Conservation (phyloP, 2,797 vertebrate species). For the Gephyroberyx darwinii region DNA sequence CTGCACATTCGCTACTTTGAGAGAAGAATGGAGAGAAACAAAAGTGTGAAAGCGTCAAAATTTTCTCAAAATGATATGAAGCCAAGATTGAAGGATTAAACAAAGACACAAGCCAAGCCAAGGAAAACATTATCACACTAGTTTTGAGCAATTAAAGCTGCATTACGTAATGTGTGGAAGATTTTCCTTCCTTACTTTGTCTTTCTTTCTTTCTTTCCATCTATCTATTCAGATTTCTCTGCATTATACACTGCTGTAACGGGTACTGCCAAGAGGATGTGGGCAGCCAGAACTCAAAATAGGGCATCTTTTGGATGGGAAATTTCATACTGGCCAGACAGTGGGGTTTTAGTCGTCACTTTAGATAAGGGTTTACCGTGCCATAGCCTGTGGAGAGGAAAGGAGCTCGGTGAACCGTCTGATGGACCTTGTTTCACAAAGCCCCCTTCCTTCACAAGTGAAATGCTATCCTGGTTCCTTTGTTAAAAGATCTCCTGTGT, state of each 20-base stretch:
- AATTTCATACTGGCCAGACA: constrained; percentile 31
- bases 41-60: constrained; percentile 10
- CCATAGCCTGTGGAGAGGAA: constrained; percentile 50
- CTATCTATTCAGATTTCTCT: background rate
- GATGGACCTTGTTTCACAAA: constrained; percentile 12
- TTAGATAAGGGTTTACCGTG: constrained; percentile 42
- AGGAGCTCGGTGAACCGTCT: background rate
- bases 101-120: constrained; percentile 29
- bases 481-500: background rate
- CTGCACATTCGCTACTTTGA: background rate
- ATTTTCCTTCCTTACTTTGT: background rate
- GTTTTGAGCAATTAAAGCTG: constrained; percentile 24
- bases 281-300: constrained; percentile 2
- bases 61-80: constrained; percentile 7
- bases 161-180: background rate
- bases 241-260: background rate
- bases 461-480: constrained; percentile 1
- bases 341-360: constrained; percentile 37
- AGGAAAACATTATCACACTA: constrained; percentile 39
- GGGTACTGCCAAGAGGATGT: background rate
- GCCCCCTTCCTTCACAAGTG: constrained; percentile 13
- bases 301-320: constrained; percentile 14
- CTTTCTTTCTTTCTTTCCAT: background rate
- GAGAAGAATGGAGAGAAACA: constrained; percentile 3
- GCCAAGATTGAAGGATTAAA: constrained; percentile 30